Percentiles rank a stretch among this genome's conserved stretches.
phyloP scores from a whole-genome alignment of 1,140 invertebrate species.

The Rhopalosiphum maidis region DNA sequence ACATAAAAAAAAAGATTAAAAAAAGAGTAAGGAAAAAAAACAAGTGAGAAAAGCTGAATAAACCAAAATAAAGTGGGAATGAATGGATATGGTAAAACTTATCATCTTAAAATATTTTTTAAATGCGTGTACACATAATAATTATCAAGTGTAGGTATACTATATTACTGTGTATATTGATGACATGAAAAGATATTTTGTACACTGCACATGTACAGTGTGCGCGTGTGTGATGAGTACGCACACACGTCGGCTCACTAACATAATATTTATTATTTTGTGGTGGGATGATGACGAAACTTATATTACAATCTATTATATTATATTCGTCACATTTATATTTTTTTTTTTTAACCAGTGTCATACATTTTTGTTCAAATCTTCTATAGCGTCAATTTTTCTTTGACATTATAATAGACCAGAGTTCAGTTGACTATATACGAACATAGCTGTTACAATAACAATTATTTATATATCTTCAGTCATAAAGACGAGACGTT shows the following conservation, averaged over 20 bases:
- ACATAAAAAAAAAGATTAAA: neutral
- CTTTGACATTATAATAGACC: conserved; percentile 9
- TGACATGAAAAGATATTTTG: conserved; percentile 17
- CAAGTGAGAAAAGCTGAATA: neutral
- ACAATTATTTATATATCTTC: neutral
- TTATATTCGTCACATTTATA: neutral
- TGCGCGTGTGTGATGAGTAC: neutral
- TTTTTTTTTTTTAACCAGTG: neutral
- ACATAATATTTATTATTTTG: conserved; percentile 7
- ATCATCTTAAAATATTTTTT: neutral
- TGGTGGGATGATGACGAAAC: neutral
- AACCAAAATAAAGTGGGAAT: neutral
- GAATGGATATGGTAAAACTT: neutral
- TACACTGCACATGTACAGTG: neutral
- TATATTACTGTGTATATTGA: neutral
- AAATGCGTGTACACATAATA: neutral
- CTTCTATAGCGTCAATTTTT: neutral
- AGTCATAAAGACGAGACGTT: neutral
- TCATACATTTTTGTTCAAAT: neutral
- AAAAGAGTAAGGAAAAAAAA: neutral
- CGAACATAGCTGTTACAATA: neutral
- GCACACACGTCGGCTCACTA: neutral
- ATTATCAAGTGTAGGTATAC: neutral
- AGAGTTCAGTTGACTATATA: neutral
- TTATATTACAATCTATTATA: conserved; percentile 19